Percentiles rank a stretch among this genome's conserved stretches.
These are phyloP conservation scores for Eupithecia tripunctaria DNA, from an alignment of 2,888 invertebrate species.

Conservation along the genomic window DNA sequence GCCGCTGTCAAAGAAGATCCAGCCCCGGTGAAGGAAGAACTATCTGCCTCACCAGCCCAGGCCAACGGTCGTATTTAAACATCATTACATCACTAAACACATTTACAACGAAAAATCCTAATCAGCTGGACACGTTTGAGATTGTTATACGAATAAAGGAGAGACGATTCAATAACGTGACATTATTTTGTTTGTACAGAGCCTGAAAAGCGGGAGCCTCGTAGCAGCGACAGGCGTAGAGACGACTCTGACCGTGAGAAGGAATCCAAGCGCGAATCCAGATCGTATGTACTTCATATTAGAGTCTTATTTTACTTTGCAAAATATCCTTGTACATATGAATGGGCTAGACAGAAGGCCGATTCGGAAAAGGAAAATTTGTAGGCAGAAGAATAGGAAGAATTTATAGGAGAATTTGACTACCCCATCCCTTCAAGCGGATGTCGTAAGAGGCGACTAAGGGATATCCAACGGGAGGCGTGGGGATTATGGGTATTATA, in stretches of 20 bases:
- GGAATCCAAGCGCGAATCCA: slow-evolving; percentile 74
- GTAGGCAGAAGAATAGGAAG: too few species aligned
- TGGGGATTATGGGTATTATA: too few species aligned
- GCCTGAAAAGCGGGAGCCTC: slow-evolving; percentile 69
- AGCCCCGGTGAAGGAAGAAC: slow-evolving; percentile 48
- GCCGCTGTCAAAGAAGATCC: slow-evolving; percentile 47
- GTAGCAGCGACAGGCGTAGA: slow-evolving; percentile 69
- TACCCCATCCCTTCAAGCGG: too few species aligned
- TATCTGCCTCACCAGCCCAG: slow-evolving; percentile 51
- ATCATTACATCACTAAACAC: too few species aligned
- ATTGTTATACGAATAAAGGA: not conserved
- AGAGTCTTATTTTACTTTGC: not conserved
- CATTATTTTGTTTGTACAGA: slow-evolving; percentile 52
- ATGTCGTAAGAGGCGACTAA: too few species aligned
- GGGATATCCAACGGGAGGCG: too few species aligned
- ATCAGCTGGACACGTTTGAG: not conserved
- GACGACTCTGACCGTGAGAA: slow-evolving; percentile 77
- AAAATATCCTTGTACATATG: not conserved
- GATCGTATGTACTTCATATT: slow-evolving; percentile 59
- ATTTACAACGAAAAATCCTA: too few species aligned
- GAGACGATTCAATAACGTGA: not conserved
- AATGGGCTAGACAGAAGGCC: too few species aligned
- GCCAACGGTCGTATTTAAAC: slow-evolving; percentile 14
- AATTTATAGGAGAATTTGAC: too few species aligned
- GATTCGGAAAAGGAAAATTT: too few species aligned